A percentile compares a stretch with the other conserved stretches of the same genome.
Conservation (phyloP, 2,113 vertebrate genomes). For the Prunella himalayana region DNA sequence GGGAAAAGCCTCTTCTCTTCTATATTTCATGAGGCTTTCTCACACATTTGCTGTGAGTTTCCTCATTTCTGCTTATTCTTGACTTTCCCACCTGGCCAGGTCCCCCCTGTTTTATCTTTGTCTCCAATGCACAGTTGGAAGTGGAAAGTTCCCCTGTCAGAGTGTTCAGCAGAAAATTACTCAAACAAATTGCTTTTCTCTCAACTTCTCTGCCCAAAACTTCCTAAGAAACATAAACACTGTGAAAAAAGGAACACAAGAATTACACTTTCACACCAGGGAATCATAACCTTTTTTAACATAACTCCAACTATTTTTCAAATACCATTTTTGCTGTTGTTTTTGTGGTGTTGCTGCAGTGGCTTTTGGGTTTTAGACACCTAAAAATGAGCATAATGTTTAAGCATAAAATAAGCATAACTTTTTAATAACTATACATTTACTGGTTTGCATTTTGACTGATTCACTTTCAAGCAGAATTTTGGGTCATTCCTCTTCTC, state of each 20-base stretch:
- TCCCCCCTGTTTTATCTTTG: not conserved
- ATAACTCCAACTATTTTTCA: not conserved
- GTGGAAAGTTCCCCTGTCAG: not conserved
- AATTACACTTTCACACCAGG: not conserved
- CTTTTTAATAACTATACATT: no score
- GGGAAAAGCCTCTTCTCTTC: not conserved
- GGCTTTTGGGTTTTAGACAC: not conserved
- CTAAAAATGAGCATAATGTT: not conserved
- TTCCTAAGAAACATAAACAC: not conserved
- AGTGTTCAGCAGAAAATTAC: not conserved
- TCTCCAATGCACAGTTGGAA: not conserved
- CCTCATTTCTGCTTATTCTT: not conserved
- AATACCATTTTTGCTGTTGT: not conserved
- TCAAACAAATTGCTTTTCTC: not conserved
- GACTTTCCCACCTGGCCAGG: not conserved
- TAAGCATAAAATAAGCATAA: not conserved
- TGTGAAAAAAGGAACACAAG: not conserved
- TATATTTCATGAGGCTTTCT: not conserved
- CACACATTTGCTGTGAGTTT: not conserved
- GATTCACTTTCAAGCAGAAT: not conserved
- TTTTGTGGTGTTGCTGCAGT: not conserved
- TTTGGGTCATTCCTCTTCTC: not conserved
- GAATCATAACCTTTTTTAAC: not conserved
- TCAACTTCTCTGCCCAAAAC: not conserved
- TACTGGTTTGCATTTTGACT: not conserved